These are phyloP conservation scores for Dufourea novaeangliae DNA, from an alignment of 1,140 invertebrate species.

Conservation along the genomic window DNA sequence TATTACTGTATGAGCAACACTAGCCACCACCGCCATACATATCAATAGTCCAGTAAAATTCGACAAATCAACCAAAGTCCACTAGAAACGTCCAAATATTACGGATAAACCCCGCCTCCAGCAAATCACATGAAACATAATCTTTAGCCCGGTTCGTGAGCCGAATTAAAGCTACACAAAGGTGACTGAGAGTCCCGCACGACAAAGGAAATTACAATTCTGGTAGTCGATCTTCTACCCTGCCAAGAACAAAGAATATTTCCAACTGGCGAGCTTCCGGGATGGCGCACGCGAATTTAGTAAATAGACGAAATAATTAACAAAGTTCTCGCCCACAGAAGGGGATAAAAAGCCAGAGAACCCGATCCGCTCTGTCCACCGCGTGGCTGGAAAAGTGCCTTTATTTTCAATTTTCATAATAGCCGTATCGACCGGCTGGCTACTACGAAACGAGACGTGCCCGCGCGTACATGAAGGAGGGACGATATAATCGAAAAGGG, in stretches of 20 bases:
- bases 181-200: conserved; percentile 5
- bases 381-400: conserved; percentile 49
- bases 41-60: too few relatives aligned
- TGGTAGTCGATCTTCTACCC: conserved; percentile 5
- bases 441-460: conserved; percentile 26
- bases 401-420: conserved; percentile 70
- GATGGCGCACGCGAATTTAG: conserved; percentile 1
- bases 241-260: conserved; percentile 1
- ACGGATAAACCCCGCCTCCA: too few relatives aligned
- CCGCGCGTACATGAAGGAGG: conserved; percentile 8
- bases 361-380: conserved; percentile 35
- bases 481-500: conserved; percentile 63
- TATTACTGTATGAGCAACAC: too few relatives aligned
- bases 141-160: not conserved
- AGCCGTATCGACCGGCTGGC: conserved; percentile 53
- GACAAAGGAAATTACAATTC: conserved; percentile 41
- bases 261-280: not conserved
- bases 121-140: not conserved
- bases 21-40: too few relatives aligned
- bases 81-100: too few relatives aligned
- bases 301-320: conserved; percentile 40
- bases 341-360: not conserved
- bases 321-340: conserved; percentile 16
- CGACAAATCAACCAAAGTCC: too few relatives aligned
- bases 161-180: conserved; percentile 27